Conservation (phyloP, 2,113 vertebrate species). For the Cryptomyrus ogoouensis region DNA sequence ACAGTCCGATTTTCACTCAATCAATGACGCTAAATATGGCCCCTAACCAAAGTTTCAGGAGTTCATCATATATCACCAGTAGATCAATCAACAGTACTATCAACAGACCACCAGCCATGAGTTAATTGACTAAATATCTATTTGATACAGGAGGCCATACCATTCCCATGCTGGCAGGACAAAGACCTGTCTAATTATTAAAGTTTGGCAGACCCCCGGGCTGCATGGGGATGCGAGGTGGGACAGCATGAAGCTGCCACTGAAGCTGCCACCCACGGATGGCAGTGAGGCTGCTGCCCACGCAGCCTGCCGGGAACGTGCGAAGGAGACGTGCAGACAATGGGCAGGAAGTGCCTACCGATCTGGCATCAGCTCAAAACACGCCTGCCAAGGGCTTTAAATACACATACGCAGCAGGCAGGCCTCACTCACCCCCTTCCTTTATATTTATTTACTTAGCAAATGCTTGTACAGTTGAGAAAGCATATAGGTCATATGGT, state of each 20-base stretch:
- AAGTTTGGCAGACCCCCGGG: background rate
- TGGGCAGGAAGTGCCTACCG: background rate
- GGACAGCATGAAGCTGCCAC: constrained; percentile 7
- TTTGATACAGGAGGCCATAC: background rate
- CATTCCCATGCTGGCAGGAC: background rate
- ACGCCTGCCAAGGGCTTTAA: background rate
- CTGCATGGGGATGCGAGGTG: background rate
- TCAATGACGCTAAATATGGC: background rate
- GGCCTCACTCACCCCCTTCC: background rate
- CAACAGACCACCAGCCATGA: background rate
- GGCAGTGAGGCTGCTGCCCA: constrained; percentile 21
- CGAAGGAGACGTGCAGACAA: background rate
- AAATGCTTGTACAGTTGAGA: background rate
- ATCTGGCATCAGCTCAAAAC: background rate
- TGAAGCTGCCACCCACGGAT: constrained; percentile 16
- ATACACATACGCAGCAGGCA: background rate
- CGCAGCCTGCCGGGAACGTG: constrained; percentile 16
- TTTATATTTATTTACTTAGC: background rate
- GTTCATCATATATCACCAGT: background rate
- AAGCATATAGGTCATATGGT: background rate
- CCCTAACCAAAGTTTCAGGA: background rate
- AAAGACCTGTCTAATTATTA: background rate
- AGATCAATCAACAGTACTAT: background rate
- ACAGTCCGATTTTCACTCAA: background rate
- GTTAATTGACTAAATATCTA: background rate